Conservation (phyloP, 2,113 vertebrate species). For the Chloroceryle aenea region DNA sequence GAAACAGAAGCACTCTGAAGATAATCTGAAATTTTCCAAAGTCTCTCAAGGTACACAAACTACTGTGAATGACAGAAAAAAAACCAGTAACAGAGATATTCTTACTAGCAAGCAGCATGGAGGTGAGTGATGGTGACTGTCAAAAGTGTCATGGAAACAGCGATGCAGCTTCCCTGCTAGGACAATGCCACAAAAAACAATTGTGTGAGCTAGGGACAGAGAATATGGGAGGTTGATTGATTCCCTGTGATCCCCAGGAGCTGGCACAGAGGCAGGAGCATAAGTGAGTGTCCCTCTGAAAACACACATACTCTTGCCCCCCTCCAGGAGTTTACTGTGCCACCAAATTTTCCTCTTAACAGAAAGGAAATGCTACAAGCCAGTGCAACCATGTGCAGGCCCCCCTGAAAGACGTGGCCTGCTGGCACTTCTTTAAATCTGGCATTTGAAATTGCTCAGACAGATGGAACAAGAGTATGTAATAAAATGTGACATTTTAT, state of each 20-base stretch:
- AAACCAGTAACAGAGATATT: not conserved
- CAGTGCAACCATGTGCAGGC: not conserved
- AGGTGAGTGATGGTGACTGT: not conserved
- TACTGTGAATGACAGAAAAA: not conserved
- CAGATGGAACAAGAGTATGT: conserved; percentile 75
- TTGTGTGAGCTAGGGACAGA: not conserved
- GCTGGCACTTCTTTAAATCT: conserved; percentile 61
- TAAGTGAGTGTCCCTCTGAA: not conserved
- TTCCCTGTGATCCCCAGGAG: not conserved
- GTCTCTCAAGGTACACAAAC: not conserved
- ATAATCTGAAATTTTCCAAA: not conserved
- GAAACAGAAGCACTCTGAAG: not conserved
- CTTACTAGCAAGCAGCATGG: not conserved
- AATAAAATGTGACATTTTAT: conserved; percentile 81
- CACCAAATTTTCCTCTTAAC: not conserved
- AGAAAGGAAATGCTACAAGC: not conserved
- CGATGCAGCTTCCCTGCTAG: not conserved
- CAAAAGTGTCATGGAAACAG: not conserved
- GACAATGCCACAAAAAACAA: not conserved
- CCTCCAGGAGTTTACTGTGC: not conserved
- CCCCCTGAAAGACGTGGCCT: conserved; percentile 14
- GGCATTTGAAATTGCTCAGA: conserved; percentile 74
- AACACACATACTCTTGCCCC: rapidly evolving
- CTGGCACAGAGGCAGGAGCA: not conserved
- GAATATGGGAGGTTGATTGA: not conserved